Conservation (phyloP, 2,113 vertebrate species). For the Indicator indicator region DNA sequence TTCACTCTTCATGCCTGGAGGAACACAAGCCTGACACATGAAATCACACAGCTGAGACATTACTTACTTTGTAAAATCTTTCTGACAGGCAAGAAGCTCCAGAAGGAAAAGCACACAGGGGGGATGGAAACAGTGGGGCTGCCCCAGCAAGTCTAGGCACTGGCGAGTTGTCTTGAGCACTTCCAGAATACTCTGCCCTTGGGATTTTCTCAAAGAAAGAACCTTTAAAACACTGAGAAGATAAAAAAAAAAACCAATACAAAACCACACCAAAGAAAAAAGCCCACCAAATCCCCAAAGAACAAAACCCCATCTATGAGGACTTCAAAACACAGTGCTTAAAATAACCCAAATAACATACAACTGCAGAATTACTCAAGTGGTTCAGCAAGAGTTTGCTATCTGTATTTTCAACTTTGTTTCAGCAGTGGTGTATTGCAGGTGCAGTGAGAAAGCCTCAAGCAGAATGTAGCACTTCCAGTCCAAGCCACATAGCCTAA, state of each 20-base stretch:
- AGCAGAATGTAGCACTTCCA: not conserved
- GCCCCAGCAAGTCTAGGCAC: constrained; percentile 86
- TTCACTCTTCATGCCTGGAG: not conserved
- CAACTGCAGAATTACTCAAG: not conserved
- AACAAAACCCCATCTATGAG: not conserved
- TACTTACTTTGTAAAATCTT: constrained; percentile 92
- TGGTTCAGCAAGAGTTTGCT: not conserved
- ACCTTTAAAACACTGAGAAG: constrained; percentile 87
- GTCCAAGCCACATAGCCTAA: not conserved
- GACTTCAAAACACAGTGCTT: not conserved
- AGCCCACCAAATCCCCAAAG: too few species aligned
- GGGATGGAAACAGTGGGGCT: constrained; percentile 92
- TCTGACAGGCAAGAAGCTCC: constrained; percentile 94
- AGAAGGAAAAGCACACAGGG: constrained; percentile 91
- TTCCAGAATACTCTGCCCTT: constrained; percentile 86
- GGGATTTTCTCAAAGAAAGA: constrained; percentile 88
- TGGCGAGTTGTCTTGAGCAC: constrained; percentile 86
- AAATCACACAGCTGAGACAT: not conserved
- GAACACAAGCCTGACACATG: not conserved
- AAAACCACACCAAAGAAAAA: too few species aligned
- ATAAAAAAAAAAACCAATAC: not conserved
- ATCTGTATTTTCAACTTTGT: not conserved
- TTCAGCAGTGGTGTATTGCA: not conserved
- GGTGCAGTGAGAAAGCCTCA: not conserved
- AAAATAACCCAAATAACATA: not conserved